These are phyloP conservation scores for Catharus minimus DNA, from an alignment of 2,113 vertebrate genomes.

Conservation along the genomic window DNA sequence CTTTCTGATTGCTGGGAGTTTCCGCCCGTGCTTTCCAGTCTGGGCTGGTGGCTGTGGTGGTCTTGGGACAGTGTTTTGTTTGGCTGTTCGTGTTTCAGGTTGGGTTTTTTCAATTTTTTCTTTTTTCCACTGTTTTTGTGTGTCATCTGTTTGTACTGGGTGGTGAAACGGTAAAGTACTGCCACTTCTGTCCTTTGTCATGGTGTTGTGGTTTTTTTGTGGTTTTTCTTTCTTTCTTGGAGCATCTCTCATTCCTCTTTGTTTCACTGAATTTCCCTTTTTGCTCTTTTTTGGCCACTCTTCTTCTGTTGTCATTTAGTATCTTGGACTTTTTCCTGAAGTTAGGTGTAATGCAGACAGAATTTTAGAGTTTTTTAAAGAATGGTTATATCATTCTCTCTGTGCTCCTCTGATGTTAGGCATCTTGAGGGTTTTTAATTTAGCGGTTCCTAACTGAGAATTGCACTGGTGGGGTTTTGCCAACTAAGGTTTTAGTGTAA, in stretches of 20 bases:
- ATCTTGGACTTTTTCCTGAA: fast-evolving
- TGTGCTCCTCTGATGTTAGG: fast-evolving
- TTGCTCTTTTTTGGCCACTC: fast-evolving
- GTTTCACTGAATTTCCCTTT: fast-evolving
- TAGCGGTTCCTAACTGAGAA: fast-evolving
- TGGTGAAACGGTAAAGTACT: fast-evolving
- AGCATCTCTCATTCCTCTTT: fast-evolving
- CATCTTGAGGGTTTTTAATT: fast-evolving
- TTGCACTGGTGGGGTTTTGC: fast-evolving
- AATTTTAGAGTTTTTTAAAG: too few species aligned
- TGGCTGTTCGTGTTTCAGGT: fast-evolving
- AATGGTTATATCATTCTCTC: fast-evolving
- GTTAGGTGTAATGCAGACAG: fast-evolving
- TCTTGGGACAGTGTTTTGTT: too few species aligned
- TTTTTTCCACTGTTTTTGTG: fast-evolving
- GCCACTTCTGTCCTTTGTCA: fast-evolving
- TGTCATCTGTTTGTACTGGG: fast-evolving
- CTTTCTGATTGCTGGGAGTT: neutral
- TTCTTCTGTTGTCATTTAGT: fast-evolving
- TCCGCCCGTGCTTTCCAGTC: neutral
- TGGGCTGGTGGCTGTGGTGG: too few species aligned
- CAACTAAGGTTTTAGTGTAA: fast-evolving
- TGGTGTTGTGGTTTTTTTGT: fast-evolving
- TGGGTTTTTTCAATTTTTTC: fast-evolving
- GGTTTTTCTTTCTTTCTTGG: fast-evolving